Conservation (phyloP, 2,888 invertebrate species). For the Apeira syringaria region DNA sequence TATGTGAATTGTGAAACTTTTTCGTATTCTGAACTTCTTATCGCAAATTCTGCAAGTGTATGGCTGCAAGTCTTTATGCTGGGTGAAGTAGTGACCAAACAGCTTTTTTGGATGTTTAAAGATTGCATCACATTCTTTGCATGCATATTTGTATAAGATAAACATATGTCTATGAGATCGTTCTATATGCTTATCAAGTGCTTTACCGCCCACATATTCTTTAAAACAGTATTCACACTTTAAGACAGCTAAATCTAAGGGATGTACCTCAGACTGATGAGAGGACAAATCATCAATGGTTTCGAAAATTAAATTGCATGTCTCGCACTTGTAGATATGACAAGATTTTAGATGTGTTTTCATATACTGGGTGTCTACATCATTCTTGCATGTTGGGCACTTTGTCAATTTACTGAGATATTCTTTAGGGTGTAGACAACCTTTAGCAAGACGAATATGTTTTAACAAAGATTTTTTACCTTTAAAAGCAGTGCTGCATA, state of each 20-base stretch:
- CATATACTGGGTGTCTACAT: slow-evolving; percentile 21
- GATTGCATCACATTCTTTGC: slow-evolving; percentile 48
- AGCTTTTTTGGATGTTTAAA: slow-evolving; percentile 66
- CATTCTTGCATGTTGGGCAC: slow-evolving; percentile 46
- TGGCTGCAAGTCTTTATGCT: slow-evolving; percentile 58
- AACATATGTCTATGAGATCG: slow-evolving; percentile 45
- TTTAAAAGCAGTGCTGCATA: slow-evolving; percentile 46
- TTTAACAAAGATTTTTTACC: slow-evolving; percentile 29
- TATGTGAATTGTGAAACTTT: slow-evolving; percentile 65
- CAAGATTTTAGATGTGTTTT: slow-evolving; percentile 44
- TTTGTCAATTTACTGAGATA: background rate
- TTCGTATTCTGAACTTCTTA: slow-evolving; percentile 52
- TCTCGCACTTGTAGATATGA: slow-evolving; percentile 46
- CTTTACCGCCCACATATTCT: slow-evolving; percentile 49
- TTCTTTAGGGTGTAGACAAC: slow-evolving; percentile 15
- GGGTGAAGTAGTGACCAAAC: slow-evolving; percentile 59
- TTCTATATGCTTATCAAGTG: slow-evolving; percentile 56
- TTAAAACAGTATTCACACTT: slow-evolving; percentile 56
- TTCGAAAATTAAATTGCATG: slow-evolving; percentile 47
- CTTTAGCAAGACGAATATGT: slow-evolving; percentile 35
- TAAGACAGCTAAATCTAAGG: slow-evolving; percentile 40
- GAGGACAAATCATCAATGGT: slow-evolving; percentile 43
- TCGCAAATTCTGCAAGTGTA: slow-evolving; percentile 67
- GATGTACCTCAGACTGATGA: slow-evolving; percentile 52
- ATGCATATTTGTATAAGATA: slow-evolving; percentile 64